Evolutionary conservation across 2,113 vertebrate species (phyloP), one percentile per base, ranked within the genome.

Genomic region (Cinclus cinclus): DNA sequence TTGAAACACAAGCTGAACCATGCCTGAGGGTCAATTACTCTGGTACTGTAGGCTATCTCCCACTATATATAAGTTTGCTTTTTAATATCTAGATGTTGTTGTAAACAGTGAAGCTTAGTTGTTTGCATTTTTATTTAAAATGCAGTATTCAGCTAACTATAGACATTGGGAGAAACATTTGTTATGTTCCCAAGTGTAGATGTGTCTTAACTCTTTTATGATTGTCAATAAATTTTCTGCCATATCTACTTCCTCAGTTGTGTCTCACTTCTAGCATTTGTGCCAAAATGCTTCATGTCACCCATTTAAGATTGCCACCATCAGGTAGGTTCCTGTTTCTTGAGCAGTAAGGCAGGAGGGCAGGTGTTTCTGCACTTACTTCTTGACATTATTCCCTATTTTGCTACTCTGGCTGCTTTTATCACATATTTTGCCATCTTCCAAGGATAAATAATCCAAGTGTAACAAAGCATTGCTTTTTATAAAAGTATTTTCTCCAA

Each of bases 151-250:
- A 39, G 27, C 47, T 78, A 52, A 17, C 55, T 53, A 35, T 7
- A 37, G 58, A n/a, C 15, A 35, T 47, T 7, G 23, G 6, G 28
- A 35, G 11, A 50, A 74, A 8, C 35, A 35, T 63, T 47, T 86
- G 6, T 59, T 53, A 12, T 6, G 24, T 46, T 87, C 0, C 0
- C 30, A 46, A 42, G 7, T 14, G 8, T 28, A 56, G 13, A 33
- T 73, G 12, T n/a, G 5, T 74, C 68, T 65, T 47, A 82, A 33
- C 20, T 59, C 7, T 35, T 79, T 58, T 59, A 22, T 74, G 22
- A 79, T 55, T 65, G 19, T 84, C 46, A 65, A 1, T 83, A 47
- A 4, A 6, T 50, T 69, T 88, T 74, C 41, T 17, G 8, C 49
- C 23, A 7, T 58, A 50, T 41, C 25, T 64, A 0, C 14, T 76